These are phyloP conservation scores for Ooceraea biroi DNA, from an alignment of 1,140 invertebrate genomes.

Conservation along the genomic window DNA sequence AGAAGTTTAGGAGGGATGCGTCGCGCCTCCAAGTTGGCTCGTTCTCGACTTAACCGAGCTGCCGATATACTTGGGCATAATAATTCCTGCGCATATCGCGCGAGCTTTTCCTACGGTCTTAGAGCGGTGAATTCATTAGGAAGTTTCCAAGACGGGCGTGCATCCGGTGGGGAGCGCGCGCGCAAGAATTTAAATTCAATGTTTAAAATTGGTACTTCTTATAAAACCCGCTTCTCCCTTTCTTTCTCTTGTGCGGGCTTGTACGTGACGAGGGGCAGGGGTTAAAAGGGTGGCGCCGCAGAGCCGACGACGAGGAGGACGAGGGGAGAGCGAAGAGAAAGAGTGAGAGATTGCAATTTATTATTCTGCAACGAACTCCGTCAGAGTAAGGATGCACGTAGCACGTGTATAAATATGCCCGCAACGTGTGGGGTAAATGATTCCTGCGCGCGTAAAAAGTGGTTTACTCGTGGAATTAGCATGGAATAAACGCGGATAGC, in stretches of 20 bases:
- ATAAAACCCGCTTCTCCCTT: slow-evolving; percentile 45
- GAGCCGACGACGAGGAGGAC: slow-evolving; percentile 15
- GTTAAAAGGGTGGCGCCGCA: background rate
- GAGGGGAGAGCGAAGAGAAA: slow-evolving; percentile 24
- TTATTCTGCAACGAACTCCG: slow-evolving; percentile 55
- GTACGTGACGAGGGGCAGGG: slow-evolving; percentile 17
- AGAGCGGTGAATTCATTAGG: slow-evolving; percentile 77
- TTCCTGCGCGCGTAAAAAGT: slow-evolving; percentile 23
- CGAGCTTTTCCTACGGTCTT: slow-evolving; percentile 61
- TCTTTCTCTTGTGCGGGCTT: slow-evolving; percentile 6
- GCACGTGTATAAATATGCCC: slow-evolving; percentile 63
- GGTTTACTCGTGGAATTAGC: slow-evolving; percentile 36
- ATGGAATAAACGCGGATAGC: slow-evolving; percentile 5
- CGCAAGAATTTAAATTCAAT: slow-evolving; percentile 76
- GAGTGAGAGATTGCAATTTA: slow-evolving; percentile 51
- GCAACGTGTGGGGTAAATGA: slow-evolving; percentile 42
- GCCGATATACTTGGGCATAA: slow-evolving; percentile 68
- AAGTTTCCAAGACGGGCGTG: slow-evolving; percentile 75
- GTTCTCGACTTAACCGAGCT: slow-evolving; percentile 61
- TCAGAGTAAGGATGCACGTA: slow-evolving; percentile 43
- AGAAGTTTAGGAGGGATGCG: slow-evolving; percentile 56
- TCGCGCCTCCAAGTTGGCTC: slow-evolving; percentile 53
- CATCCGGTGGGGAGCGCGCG: slow-evolving; percentile 62
- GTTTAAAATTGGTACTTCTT: slow-evolving; percentile 77
- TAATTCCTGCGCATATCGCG: slow-evolving; percentile 66